A percentile compares a stretch with the other conserved stretches of the same genome.
phyloP scores from a whole-genome alignment of 2,888 invertebrate genomes.

The Drosophila engyochracea region DNA sequence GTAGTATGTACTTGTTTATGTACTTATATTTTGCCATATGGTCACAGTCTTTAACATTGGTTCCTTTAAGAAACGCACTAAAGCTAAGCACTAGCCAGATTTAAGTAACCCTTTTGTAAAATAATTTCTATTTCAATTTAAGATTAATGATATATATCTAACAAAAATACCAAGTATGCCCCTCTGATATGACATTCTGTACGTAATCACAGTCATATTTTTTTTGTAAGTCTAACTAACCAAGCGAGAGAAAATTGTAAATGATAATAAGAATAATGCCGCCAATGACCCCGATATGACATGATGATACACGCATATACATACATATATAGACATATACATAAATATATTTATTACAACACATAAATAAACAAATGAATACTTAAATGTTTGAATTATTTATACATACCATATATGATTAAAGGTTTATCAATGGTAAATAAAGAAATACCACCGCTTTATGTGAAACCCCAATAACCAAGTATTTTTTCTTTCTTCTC shows the following conservation, averaged over 20 bases:
- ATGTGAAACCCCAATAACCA: constrained; percentile 81
- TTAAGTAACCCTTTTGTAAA: constrained; percentile 71
- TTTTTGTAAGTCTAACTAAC: constrained; percentile 57
- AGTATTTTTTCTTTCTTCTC: background rate
- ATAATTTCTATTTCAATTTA: constrained; percentile 69
- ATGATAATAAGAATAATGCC: constrained; percentile 56
- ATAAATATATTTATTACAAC: constrained; percentile 56
- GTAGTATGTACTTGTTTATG: constrained; percentile 29
- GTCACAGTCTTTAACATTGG: constrained; percentile 70
- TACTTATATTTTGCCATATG: constrained; percentile 32
- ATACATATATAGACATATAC: constrained; percentile 42
- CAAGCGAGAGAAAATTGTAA: constrained; percentile 57
- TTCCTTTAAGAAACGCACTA: constrained; percentile 76
- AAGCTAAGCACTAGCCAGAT: constrained; percentile 48
- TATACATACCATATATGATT: constrained; percentile 76
- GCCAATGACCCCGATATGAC: constrained; percentile 51
- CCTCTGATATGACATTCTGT: constrained; percentile 30
- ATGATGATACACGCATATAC: constrained; percentile 45
- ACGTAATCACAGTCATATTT: constrained; percentile 34
- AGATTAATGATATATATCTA: constrained; percentile 33
- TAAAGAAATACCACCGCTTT: constrained; percentile 85
- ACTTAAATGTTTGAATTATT: constrained; percentile 77
- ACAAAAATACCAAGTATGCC: constrained; percentile 64
- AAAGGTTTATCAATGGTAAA: constrained; percentile 83
- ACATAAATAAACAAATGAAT: constrained; percentile 60